phyloP scores from a whole-genome alignment of 1,140 invertebrate species.

The Radopholus similis region DNA sequence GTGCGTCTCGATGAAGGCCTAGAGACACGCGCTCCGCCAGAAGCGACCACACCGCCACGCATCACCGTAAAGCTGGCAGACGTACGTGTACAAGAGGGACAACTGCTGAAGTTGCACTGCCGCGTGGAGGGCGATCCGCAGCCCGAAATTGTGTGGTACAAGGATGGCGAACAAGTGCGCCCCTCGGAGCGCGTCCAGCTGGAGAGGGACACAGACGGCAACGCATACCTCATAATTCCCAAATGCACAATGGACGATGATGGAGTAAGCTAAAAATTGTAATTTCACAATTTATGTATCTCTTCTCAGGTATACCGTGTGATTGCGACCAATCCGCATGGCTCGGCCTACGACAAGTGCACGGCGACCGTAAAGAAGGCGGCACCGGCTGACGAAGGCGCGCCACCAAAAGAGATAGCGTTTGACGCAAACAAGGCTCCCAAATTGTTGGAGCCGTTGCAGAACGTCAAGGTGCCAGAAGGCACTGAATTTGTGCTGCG shows the following conservation, averaged over 20 bases:
- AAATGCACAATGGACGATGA: conserved; percentile 54
- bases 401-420: neutral
- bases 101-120: conserved; percentile 56
- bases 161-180: conserved; percentile 54
- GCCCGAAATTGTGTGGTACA: conserved; percentile 56
- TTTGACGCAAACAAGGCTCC: conserved; percentile 56
- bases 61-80: conserved; percentile 51
- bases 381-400: conserved; percentile 23
- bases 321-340: conserved; percentile 58
- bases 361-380: conserved; percentile 52
- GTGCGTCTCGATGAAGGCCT: conserved; percentile 47
- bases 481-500: conserved; percentile 75
- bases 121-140: conserved; percentile 50
- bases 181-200: conserved; percentile 54
- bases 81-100: conserved; percentile 54
- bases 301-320: conserved; percentile 36
- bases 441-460: conserved; percentile 50
- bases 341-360: conserved; percentile 56
- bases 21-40: neutral
- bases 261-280: conserved; percentile 22
- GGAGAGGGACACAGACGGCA: conserved; percentile 46
- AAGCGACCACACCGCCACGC: conserved; percentile 14
- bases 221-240: conserved; percentile 52
- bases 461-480: conserved; percentile 64
- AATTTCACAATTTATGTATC: too few relatives aligned